A percentile compares a stretch with the other conserved stretches of the same genome.
Conservation (phyloP, 92 coral and sea anemone species). For the Nematostella vectensis region DNA sequence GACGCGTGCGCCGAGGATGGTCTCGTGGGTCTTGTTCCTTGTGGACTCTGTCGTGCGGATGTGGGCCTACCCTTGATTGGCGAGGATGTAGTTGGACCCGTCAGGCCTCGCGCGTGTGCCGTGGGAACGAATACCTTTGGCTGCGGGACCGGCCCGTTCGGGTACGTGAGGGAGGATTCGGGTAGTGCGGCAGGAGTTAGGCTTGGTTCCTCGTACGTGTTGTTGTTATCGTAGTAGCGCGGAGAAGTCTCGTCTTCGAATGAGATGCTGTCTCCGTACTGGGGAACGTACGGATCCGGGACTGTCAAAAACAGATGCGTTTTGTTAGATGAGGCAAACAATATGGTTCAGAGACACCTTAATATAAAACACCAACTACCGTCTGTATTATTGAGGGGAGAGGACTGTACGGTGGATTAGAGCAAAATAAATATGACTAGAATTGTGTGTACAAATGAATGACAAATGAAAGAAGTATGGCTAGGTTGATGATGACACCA, state of each 20-base stretch:
- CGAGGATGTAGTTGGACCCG: conserved; percentile 17
- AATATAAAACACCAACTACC: no score
- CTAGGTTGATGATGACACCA: no score
- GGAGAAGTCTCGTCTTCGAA: conserved; percentile 21
- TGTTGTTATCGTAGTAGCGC: conserved; percentile 22
- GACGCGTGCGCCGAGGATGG: conserved; percentile 57
- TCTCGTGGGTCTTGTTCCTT: conserved; percentile 27
- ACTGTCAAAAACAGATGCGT: no score
- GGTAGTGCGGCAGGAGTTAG: conserved; percentile 50
- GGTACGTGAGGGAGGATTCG: conserved; percentile 35
- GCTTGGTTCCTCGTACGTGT: conserved; percentile 51
- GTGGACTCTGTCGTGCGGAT: conserved; percentile 32
- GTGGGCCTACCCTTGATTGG: conserved; percentile 42
- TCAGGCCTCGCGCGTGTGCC: conserved; percentile 37
- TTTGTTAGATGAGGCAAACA: no score
- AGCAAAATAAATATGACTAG: no score
- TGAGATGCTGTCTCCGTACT: conserved; percentile 10
- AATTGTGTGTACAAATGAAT: no score
- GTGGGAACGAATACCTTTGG: conserved; percentile 40
- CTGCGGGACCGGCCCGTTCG: conserved; percentile 11
- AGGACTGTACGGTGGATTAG: no score
- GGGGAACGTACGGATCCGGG: conserved; percentile 32
- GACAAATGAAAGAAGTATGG: no score
- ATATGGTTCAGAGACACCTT: no score
- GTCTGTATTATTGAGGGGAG: no score